These are phyloP conservation scores for Azorinus chamasolen DNA, from an alignment of 2,888 invertebrate species.

Conservation along the genomic window DNA sequence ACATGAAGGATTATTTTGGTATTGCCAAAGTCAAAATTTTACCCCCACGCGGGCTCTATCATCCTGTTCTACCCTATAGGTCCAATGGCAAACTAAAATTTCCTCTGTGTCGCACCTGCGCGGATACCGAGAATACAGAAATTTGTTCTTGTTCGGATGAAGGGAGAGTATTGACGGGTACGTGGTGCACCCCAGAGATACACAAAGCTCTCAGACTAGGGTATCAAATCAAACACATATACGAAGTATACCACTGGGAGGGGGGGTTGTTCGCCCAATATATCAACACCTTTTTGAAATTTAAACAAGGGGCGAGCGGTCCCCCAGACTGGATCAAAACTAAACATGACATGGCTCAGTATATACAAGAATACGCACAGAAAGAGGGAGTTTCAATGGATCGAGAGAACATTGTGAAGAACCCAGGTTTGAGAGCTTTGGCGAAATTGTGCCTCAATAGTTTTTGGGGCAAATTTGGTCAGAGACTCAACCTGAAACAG, in stretches of 20 bases:
- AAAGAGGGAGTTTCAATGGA: slow-evolving; percentile 60
- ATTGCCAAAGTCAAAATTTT: slow-evolving; percentile 42
- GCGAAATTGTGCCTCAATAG: slow-evolving; percentile 53
- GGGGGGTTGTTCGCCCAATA: slow-evolving; percentile 79
- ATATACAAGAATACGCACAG: slow-evolving; percentile 59
- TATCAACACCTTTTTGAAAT: slow-evolving; percentile 74
- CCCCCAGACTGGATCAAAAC: slow-evolving; percentile 64
- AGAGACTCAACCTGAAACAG: slow-evolving; percentile 28
- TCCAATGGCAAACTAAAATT: slow-evolving; percentile 81
- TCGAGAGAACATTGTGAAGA: slow-evolving; percentile 37
- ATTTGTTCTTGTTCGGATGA: slow-evolving; percentile 78
- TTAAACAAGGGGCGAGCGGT: slow-evolving; percentile 75
- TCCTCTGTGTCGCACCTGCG: slow-evolving; percentile 78
- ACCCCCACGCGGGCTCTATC: slow-evolving; percentile 35
- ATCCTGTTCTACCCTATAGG: slow-evolving; percentile 70
- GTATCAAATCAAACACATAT: slow-evolving; percentile 79
- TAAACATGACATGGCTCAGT: slow-evolving; percentile 59
- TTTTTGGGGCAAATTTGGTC: slow-evolving; percentile 66
- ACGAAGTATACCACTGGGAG: slow-evolving; percentile 81
- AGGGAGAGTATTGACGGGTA: slow-evolving; percentile 74
- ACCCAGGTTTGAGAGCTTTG: slow-evolving; percentile 52
- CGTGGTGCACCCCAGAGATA: slow-evolving; percentile 84
- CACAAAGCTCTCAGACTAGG: slow-evolving; percentile 68
- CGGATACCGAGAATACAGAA: slow-evolving; percentile 63
- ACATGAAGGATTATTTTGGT: slow-evolving; percentile 44